Conservation (phyloP, 2,888 invertebrate genomes). For the Oscheius myriophilus region DNA sequence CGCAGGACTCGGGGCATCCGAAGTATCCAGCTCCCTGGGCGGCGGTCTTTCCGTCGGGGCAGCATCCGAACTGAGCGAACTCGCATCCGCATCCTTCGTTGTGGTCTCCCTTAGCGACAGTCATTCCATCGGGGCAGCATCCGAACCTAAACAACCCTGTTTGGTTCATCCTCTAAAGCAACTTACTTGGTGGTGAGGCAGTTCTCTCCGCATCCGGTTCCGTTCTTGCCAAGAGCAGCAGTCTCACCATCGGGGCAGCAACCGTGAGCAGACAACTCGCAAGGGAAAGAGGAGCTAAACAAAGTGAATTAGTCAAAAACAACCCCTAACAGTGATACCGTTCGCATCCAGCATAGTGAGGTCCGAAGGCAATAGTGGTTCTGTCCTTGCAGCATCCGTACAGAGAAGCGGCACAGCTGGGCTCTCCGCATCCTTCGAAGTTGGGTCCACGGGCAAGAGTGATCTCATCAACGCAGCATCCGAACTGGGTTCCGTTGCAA, state of each 20-base stretch:
- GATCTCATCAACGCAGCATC: constrained; percentile 92
- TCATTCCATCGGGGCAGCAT: constrained; percentile 71
- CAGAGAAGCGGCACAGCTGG: constrained; percentile 68
- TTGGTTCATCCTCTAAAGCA: not conserved
- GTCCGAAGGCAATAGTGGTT: constrained; percentile 71
- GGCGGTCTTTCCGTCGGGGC: constrained; percentile 73
- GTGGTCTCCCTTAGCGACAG: constrained; percentile 66
- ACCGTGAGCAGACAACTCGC: constrained; percentile 78
- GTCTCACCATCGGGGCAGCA: constrained; percentile 87
- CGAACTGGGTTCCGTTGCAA: constrained; percentile 76
- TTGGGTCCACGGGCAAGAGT: constrained; percentile 83
- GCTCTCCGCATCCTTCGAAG: constrained; percentile 80
- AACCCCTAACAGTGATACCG: constrained; percentile 16
- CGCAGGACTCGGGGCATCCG: constrained; percentile 79
- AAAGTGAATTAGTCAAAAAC: not conserved
- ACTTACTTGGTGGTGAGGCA: constrained; percentile 68
- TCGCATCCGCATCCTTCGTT: constrained; percentile 72
- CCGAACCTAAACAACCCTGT: constrained; percentile 45
- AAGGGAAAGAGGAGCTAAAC: constrained; percentile 69
- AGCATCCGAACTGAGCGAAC: constrained; percentile 74
- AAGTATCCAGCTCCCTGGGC: constrained; percentile 80
- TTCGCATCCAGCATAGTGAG: constrained; percentile 70
- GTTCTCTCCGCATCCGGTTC: constrained; percentile 76
- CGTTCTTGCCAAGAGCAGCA: constrained; percentile 84
- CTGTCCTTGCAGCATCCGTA: constrained; percentile 75